Evolutionary conservation across 2,113 vertebrate species (phyloP).

Genomic region (Salvelinus namaycush): DNA sequence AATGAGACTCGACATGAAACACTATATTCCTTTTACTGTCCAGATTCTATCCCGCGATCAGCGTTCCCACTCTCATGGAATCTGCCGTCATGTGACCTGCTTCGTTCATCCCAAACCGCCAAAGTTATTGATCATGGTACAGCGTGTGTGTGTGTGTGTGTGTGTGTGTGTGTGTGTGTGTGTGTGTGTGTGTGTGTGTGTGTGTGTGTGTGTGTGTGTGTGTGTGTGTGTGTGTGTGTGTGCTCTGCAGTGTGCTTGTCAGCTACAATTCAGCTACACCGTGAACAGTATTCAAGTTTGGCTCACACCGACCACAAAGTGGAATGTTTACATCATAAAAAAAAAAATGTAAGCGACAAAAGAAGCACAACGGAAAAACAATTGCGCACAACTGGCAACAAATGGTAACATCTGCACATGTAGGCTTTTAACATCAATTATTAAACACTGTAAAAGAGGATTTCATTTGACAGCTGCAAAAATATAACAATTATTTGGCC

Average conservation of each 20-base stretch:
- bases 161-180: neutral
- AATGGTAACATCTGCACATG: neutral
- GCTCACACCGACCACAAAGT: constrained; percentile 29
- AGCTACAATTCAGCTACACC: constrained; percentile 20
- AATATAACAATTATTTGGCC: neutral
- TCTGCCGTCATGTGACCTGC: constrained; percentile 56
- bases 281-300: constrained; percentile 13
- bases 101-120: constrained; percentile 45
- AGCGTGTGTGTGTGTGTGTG: neutral
- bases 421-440: neutral
- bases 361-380: neutral
- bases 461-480: neutral
- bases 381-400: neutral
- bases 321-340: neutral
- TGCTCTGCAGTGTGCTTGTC: neutral
- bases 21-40: constrained; percentile 72
- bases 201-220: neutral
- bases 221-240: neutral
- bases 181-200: neutral
- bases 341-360: neutral
- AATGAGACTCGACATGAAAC: constrained; percentile 57
- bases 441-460: neutral
- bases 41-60: constrained; percentile 55
- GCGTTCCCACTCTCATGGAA: constrained; percentile 64
- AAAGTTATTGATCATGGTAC: constrained; percentile 57